phyloP scores from a whole-genome alignment of 2,797 vertebrate genomes.

The Gambusia yucatana region DNA sequence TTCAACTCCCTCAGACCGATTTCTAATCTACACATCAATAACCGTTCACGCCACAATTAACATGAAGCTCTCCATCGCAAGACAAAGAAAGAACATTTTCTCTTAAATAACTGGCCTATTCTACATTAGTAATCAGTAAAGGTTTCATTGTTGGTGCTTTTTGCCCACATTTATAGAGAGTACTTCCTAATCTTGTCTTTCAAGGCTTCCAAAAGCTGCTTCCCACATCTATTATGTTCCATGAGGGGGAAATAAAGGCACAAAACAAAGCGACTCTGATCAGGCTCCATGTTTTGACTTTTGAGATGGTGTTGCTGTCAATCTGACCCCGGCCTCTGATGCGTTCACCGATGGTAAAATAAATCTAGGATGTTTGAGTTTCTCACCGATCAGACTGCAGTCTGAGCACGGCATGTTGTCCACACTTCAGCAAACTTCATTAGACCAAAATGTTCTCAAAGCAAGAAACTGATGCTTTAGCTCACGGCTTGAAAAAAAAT shows the following conservation, averaged over 20 bases:
- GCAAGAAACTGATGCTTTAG: neutral
- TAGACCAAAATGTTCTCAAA: neutral
- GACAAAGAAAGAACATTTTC: no score
- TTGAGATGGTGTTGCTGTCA: neutral
- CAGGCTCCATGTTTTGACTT: neutral
- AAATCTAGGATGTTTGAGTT: neutral
- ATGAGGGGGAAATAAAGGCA: neutral
- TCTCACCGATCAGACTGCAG: neutral
- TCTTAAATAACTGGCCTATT: no score
- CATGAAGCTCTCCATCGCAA: no score
- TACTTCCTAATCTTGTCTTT: neutral
- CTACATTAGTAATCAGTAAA: neutral
- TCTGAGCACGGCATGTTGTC: no score
- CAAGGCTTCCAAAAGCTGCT: neutral
- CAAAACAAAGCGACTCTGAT: neutral
- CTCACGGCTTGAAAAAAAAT: neutral
- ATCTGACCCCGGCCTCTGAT: neutral
- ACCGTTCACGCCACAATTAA: no score
- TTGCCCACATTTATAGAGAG: neutral
- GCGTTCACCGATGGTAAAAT: neutral
- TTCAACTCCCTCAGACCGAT: no score
- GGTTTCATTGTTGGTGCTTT: no score
- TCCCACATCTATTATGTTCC: neutral
- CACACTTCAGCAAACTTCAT: neutral
- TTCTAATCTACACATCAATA: no score